phyloP scores from a whole-genome alignment of 2,113 vertebrate species.

The Prunella himalayana region DNA sequence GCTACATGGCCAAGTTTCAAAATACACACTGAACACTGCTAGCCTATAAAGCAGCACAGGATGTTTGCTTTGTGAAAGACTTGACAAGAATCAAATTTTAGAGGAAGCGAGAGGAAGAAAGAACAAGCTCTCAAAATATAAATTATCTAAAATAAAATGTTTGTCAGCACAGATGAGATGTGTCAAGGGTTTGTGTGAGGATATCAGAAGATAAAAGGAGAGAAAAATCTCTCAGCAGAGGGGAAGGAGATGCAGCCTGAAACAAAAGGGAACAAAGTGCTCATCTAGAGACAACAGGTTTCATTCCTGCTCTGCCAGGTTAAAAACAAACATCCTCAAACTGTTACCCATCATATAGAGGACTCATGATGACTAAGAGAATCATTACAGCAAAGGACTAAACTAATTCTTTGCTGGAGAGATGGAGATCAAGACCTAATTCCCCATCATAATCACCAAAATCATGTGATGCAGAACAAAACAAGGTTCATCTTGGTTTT shows the following conservation, averaged over 20 bases:
- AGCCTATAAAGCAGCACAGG: background rate
- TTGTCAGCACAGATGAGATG: background rate
- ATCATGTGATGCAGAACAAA: background rate
- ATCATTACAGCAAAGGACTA: background rate
- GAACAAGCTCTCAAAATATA: background rate
- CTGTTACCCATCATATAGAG: background rate
- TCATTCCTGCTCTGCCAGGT: background rate
- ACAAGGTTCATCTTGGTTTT: background rate
- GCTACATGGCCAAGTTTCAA: background rate
- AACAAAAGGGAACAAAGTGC: background rate
- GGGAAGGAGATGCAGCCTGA: background rate
- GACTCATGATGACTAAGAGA: background rate
- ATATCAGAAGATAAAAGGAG: background rate
- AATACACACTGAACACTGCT: background rate
- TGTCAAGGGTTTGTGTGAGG: background rate
- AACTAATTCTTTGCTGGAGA: background rate
- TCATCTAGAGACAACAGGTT: background rate
- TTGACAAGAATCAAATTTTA: background rate
- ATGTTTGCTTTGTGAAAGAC: background rate
- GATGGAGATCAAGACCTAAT: background rate
- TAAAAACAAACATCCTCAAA: background rate
- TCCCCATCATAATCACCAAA: background rate
- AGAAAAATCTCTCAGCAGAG: background rate
- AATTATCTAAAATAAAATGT: background rate
- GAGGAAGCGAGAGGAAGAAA: background rate